Conservation (phyloP, 2,797 vertebrate genomes). For the Decapterus maruadsi region DNA sequence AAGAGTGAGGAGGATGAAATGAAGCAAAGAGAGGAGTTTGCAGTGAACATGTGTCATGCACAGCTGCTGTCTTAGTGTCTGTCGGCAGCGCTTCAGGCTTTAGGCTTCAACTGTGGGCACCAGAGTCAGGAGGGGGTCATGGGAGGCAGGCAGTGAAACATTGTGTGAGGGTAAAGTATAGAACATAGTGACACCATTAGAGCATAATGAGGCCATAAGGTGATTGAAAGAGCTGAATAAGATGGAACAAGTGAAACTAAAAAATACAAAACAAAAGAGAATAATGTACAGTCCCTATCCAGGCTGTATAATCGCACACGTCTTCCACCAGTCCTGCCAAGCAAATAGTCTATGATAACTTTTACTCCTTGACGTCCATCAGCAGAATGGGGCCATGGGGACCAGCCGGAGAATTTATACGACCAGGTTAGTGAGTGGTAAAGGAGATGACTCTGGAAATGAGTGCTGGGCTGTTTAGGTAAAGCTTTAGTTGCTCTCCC, state of each 20-base stretch:
- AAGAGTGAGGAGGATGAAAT: slow-evolving; percentile 68
- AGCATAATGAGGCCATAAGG: slow-evolving; percentile 18
- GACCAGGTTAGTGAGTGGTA: slow-evolving; percentile 56
- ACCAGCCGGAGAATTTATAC: slow-evolving; percentile 57
- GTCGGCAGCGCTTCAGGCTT: slow-evolving; percentile 54
- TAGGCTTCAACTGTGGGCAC: slow-evolving; percentile 47
- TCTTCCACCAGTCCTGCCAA: slow-evolving; percentile 23
- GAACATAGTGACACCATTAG: slow-evolving; percentile 18
- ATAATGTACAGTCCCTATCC: not conserved
- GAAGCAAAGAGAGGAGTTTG: slow-evolving; percentile 64
- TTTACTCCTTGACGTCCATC: slow-evolving; percentile 47
- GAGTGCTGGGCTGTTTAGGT: slow-evolving; percentile 60
- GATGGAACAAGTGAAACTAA: not conserved
- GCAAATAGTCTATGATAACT: slow-evolving; percentile 56
- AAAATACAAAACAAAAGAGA: slow-evolving; percentile 9
- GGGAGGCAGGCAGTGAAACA: slow-evolving; percentile 21
- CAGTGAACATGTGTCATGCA: slow-evolving; percentile 76
- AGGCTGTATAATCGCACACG: slow-evolving; percentile 12
- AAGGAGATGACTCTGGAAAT: slow-evolving; percentile 60
- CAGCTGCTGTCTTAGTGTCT: slow-evolving; percentile 74
- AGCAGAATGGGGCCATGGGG: slow-evolving; percentile 44
- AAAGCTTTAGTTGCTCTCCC: slow-evolving; percentile 60
- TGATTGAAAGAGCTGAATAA: not conserved
- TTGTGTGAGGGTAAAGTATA: slow-evolving; percentile 15
- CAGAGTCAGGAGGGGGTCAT: slow-evolving; percentile 27